Base-by-base conservation (phyloP, 1,140 invertebrate species). In the Bicyclus anynana region DNA sequence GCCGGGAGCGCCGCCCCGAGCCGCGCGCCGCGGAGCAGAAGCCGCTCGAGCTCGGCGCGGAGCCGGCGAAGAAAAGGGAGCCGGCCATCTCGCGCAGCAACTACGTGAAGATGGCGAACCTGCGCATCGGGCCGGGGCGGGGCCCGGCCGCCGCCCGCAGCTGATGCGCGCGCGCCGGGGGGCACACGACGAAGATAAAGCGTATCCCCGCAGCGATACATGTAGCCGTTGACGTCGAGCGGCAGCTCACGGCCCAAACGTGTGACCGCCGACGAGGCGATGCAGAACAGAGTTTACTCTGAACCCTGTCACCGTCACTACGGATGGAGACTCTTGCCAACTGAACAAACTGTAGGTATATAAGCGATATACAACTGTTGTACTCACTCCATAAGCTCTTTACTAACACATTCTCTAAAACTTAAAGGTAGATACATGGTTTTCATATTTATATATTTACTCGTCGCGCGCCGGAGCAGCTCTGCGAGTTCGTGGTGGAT, bases 81-180 rank as follows among this genome's bases (percentile, higher is more conserved):
- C 54, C 69, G 7, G 80, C 74, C 0, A 89, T 88, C 44, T 85
- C 85, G 2, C 70, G 80, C 1, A 83, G 84, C 51, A 89, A 89
- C 54, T 90, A 90, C 49, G 89, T 89, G 1, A 86, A 84, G 53
- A 58, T 90, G 20, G 89, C 87, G 3, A 89, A 88, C 62, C 54
- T 89, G 21, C 87, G 81, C 63, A 89, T 90, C 7, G 77, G 73
- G 44, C 74, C 74, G 29, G 70, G 73, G 7, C 46, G 67, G 14
- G 17, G 63, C 50, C 18, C 62, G 48, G 14, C 38, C 23, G 7
- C 20, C 33, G 3, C 46, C 23, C 7, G 23, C 7, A 23, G 23
- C 23, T 2, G 3, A 2, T 23, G 23, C 23, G 59, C 10, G 54
- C 62, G 9, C 68, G 72, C 14, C 26, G 33, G 53, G 13, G 65